phyloP scores from a whole-genome alignment of 2,797 vertebrate genomes.

The Ibycter americanus region DNA sequence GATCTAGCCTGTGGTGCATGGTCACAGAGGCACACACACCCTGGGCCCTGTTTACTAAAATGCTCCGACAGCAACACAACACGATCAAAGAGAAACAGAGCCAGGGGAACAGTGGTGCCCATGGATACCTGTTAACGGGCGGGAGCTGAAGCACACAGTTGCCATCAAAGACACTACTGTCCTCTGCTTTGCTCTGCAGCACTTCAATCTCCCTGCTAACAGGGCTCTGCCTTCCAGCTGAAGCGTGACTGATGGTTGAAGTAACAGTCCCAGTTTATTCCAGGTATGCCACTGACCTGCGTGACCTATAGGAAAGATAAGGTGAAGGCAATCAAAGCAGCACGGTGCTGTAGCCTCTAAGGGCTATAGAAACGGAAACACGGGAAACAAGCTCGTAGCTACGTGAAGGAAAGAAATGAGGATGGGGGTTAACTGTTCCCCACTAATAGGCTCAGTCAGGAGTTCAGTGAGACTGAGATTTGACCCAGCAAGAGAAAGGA shows the following conservation, averaged over 20 bases:
- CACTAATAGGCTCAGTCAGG: neutral
- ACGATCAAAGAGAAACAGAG: neutral
- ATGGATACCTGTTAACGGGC: neutral
- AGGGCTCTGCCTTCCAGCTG: slow-evolving; percentile 15
- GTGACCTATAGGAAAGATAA: neutral
- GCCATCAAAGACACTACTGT: neutral
- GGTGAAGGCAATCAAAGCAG: slow-evolving; percentile 28
- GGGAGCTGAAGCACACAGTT: neutral
- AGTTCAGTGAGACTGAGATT: slow-evolving; percentile 15
- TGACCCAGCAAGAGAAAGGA: slow-evolving; percentile 8
- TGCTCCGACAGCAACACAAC: neutral
- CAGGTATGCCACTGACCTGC: slow-evolving; percentile 19
- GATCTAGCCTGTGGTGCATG: neutral
- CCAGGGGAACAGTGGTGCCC: neutral
- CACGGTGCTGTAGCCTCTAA: neutral
- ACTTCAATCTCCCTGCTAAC: neutral
- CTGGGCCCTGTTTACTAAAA: neutral
- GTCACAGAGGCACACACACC: neutral
- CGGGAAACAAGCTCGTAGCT: neutral
- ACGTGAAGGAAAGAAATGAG: neutral
- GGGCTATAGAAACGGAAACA: slow-evolving; percentile 1
- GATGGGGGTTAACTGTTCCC: neutral
- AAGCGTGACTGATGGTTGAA: neutral
- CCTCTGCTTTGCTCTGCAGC: neutral
- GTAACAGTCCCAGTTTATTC: neutral